phyloP scores from a whole-genome alignment of 1,140 invertebrate species.

The Micrasema minimum region DNA sequence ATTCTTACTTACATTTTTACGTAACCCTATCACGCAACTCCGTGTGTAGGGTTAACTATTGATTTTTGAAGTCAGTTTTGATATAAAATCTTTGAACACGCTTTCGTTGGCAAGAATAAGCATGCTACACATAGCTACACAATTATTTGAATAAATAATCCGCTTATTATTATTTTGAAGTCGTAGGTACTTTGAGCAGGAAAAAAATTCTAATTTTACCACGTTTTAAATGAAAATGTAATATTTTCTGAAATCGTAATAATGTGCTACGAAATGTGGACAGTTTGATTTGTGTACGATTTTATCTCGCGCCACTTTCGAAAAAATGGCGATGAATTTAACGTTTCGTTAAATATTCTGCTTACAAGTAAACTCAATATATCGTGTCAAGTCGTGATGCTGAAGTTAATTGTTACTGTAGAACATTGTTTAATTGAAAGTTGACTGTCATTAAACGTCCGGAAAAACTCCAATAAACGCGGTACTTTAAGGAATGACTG shows the following conservation, averaged over 20 bases:
- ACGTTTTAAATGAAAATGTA: too few species aligned
- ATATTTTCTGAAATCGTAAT: too few species aligned
- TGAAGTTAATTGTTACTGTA: constrained; percentile 1
- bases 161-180: too few species aligned
- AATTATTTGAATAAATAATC: too few species aligned
- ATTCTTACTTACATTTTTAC: too few species aligned
- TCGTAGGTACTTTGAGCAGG: too few species aligned
- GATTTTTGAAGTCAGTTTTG: constrained; percentile 14
- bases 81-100: constrained; percentile 8
- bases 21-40: constrained; percentile 9
- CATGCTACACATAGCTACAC: too few species aligned
- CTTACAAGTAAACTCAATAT: not conserved
- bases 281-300: not conserved
- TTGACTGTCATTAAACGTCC: not conserved
- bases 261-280: too few species aligned
- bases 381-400: not conserved
- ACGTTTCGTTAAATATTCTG: not conserved
- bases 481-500: too few species aligned
- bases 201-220: too few species aligned
- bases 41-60: constrained; percentile 19
- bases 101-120: not conserved
- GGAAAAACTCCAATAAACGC: too few species aligned
- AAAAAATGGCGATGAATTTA: not conserved
- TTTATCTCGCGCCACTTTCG: not conserved
- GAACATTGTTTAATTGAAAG: constrained; percentile 1